Evolutionary conservation across 2,797 vertebrate genomes (phyloP).

Genomic region (Petrocephalus sullivani): DNA sequence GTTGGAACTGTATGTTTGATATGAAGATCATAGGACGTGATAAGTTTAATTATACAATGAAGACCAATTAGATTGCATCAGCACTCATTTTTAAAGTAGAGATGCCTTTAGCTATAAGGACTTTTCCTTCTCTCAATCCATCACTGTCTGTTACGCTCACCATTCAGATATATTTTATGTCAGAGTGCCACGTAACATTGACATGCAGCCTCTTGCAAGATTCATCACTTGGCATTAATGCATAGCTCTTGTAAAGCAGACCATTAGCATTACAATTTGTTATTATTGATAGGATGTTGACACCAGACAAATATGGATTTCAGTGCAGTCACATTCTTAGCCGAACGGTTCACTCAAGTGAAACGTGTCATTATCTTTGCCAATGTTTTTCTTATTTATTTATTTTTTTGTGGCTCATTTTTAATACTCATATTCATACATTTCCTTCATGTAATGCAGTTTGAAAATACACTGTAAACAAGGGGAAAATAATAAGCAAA

Average conservation of each 20-base stretch:
- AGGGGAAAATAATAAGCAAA: neutral
- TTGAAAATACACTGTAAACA: neutral
- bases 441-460: neutral
- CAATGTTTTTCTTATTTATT: neutral
- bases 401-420: neutral
- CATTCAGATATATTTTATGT: neutral
- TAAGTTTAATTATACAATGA: neutral
- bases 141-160: neutral
- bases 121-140: neutral
- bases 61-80: neutral
- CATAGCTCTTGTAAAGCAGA: neutral
- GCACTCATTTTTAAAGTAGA: neutral
- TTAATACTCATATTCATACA: neutral
- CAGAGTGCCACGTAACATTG: neutral
- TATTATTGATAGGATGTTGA: slow-evolving; percentile 1
- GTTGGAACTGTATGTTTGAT: neutral
- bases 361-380: neutral
- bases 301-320: neutral
- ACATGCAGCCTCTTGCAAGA: neutral
- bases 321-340: neutral
- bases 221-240: neutral
- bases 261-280: neutral
- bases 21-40: neutral
- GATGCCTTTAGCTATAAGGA: neutral
- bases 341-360: neutral